Evolutionary conservation across 2,888 invertebrate genomes (phyloP), one percentile per base, ranked within the genome.

Genomic region (Diarsia brunnea): DNA sequence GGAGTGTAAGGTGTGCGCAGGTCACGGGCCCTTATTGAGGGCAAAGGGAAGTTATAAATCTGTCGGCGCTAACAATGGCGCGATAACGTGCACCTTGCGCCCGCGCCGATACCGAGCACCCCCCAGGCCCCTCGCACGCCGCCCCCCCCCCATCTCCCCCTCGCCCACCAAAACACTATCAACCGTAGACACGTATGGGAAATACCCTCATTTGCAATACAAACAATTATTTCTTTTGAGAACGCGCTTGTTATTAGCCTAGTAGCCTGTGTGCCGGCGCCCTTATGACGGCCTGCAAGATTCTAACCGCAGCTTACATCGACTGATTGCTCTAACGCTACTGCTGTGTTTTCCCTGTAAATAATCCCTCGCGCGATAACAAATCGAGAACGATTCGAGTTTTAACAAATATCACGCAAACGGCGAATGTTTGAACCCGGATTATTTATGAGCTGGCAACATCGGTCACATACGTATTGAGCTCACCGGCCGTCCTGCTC

Each of bases 31-130:
- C 96, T 96, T 96, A 96, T 96, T 95, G 94, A 95, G 96, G 96
- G 92, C 96, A 95, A 96, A 95, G 95, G 96, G 96, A 96, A 96
- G 96, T 94, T 94, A 95, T 96, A 96, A 96, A 96, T 96, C 96
- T 96, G 95, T 95, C 95, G 95, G 92, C 93, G 94, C 92, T 94
- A 96, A 96, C 96, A 96, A 96, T 96, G 93, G 95, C 89, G 93
- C 96, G 96, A 96, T 96, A 96, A 95, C 92, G 93, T 92, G 92
- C 95, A 96, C 95, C 95, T 95, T 95, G 93, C 94, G 92, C 91
- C 90, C 87, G 93, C 91, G 91, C 91, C 92, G 93, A 93, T 93
- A 91, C 87, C 81, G 87, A 77, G 85, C 82, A 77, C 79, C 73
- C 80, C 78, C 81, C 85, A 74, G 7, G 19, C 43, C 38, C 87